Conservation (phyloP, 2,797 vertebrate genomes). For the Sebastes umbrosus region DNA sequence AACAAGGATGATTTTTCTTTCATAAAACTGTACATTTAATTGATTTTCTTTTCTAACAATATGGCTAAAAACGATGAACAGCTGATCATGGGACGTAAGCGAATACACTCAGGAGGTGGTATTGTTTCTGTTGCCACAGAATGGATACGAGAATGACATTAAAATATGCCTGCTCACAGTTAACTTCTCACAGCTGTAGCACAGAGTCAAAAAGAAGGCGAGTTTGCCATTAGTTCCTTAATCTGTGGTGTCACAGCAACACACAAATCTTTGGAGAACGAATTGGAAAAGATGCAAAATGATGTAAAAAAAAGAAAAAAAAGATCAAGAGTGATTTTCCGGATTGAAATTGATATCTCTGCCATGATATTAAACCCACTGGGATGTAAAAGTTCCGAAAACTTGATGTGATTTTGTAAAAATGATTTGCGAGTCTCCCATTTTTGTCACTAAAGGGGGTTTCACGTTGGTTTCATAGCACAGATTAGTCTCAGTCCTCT, state of each 20-base stretch:
- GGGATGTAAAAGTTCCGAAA: constrained; percentile 33
- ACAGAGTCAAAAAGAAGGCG: not conserved
- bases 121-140: not conserved
- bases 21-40: constrained; percentile 6
- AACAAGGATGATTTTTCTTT: not conserved
- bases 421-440: constrained; percentile 12
- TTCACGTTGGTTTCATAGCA: constrained; percentile 22
- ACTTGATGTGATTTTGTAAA: constrained; percentile 40
- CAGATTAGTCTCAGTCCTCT: constrained; percentile 40
- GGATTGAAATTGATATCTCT: constrained; percentile 38
- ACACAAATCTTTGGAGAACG: constrained; percentile 2
- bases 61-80: not conserved
- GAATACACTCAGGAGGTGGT: not conserved
- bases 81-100: constrained; percentile 5
- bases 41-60: constrained; percentile 27
- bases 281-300: constrained; percentile 31
- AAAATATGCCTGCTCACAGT: not conserved
- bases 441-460: constrained; percentile 27
- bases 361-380: constrained; percentile 58
- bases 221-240: constrained; percentile 9
- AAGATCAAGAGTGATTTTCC: constrained; percentile 40
- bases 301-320: not conserved
- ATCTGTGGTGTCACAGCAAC: constrained; percentile 12
- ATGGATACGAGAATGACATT: not conserved
- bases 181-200: not conserved